Percentiles rank a stretch among this genome's conserved stretches.
Conservation (phyloP, 2,113 vertebrate genomes). For the Spea bombifrons region DNA sequence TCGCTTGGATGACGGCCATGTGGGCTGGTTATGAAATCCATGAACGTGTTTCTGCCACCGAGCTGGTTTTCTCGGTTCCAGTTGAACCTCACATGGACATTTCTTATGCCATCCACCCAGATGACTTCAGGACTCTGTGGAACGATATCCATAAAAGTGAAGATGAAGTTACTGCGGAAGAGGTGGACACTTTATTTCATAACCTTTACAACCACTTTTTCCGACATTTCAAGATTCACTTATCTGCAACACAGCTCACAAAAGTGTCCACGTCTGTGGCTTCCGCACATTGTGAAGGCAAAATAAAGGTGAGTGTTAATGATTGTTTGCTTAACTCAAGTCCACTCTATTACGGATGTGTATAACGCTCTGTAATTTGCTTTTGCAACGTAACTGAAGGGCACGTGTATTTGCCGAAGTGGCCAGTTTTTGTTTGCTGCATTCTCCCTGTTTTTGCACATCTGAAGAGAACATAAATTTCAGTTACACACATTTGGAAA, state of each 20-base stretch:
- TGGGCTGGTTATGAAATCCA: slow-evolving; percentile 78
- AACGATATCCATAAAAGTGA: slow-evolving; percentile 68
- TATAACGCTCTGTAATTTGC: too few relatives aligned
- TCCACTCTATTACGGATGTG: neutral
- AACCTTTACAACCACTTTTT: slow-evolving; percentile 83
- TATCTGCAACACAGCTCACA: slow-evolving; percentile 77
- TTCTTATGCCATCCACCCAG: slow-evolving; percentile 72
- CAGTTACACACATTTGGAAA: too few relatives aligned
- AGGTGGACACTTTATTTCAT: slow-evolving; percentile 78
- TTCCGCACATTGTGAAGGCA: slow-evolving; percentile 77
- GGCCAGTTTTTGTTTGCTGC: too few relatives aligned
- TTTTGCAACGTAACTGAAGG: too few relatives aligned
- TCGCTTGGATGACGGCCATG: slow-evolving; percentile 85
- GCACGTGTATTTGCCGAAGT: too few relatives aligned
- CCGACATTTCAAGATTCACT: slow-evolving; percentile 83
- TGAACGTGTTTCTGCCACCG: slow-evolving; percentile 58
- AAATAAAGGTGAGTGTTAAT: slow-evolving; percentile 75
- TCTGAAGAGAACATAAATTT: too few relatives aligned
- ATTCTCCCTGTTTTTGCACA: too few relatives aligned
- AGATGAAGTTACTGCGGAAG: slow-evolving; percentile 72
- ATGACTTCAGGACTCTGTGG: slow-evolving; percentile 87
- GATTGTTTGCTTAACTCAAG: neutral
- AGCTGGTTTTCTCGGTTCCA: slow-evolving; percentile 79
- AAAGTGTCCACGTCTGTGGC: slow-evolving; percentile 82
- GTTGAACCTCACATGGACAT: slow-evolving; percentile 71